phyloP scores from a whole-genome alignment of 23 tunicate genomes.

The Phallusia fumigata region DNA sequence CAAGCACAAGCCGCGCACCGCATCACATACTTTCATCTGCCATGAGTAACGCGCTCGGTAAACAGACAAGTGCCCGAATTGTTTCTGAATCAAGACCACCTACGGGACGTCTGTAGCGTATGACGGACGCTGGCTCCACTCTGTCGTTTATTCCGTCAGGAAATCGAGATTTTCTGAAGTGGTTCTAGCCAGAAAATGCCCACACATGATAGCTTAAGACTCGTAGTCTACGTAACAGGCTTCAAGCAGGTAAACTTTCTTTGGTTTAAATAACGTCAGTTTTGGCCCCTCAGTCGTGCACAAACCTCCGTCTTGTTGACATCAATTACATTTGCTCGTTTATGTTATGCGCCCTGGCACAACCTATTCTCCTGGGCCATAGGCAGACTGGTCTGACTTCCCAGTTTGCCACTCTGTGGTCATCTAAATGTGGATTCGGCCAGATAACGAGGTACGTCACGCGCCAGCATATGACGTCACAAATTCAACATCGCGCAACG shows the following conservation, averaged over 20 bases:
- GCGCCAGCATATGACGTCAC: conserved; percentile 1
- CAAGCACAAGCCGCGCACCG: neutral
- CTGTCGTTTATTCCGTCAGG: neutral
- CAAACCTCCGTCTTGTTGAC: neutral
- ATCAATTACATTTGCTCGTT: neutral
- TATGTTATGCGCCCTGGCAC: neutral
- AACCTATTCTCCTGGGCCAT: conserved; percentile 2
- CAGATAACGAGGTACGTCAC: conserved; percentile 1
- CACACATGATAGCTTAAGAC: neutral
- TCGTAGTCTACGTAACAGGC: too few species aligned
- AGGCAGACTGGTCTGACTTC: neutral
- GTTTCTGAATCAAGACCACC: conserved; percentile 15
- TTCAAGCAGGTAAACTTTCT: neutral
- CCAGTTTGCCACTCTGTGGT: neutral
- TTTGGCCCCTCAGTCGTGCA: too few species aligned
- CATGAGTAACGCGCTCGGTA: conserved; percentile 3
- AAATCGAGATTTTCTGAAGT: neutral
- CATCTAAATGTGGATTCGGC: neutral
- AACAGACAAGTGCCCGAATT: conserved; percentile 13
- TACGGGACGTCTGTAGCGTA: neutral
- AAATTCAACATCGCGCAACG: neutral
- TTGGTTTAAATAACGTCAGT: neutral
- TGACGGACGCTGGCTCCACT: neutral
- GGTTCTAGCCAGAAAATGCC: neutral
- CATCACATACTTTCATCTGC: neutral